Base-by-base conservation (phyloP, 2,113 vertebrate genomes). In the Sturnira hondurensis region DNA sequence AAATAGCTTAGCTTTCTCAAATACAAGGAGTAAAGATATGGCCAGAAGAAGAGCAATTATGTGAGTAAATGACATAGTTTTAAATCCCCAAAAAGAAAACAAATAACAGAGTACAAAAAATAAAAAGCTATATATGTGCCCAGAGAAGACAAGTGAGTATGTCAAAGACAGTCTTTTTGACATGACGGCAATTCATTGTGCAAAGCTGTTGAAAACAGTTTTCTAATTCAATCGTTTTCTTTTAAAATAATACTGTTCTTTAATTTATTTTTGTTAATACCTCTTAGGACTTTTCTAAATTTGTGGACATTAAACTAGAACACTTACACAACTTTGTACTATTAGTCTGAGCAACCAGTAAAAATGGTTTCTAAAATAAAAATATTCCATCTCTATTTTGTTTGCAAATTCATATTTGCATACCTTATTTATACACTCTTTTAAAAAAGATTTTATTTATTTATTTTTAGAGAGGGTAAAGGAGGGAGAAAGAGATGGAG, bases 51-150 rank as follows among this genome's bases (percentile, higher is more conserved):
- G 68, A 83, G 38, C 83, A 97, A 89, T 97, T 97, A 94, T 71
- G 91, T 67, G 71, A 94, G 95, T 91, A 95, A 96, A 97, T 98
- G 63, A 94, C 87, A 97, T 89, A 82, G 89, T 95, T 96, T 97
- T 94, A 96, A 96, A 93, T 97, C 86, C 76, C 70, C 87, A 95
- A 96, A 97, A 96, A 83, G 95, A 92, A 97, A 94, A 93, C 52
- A 96, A 98, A 97, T 97, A 86, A 97, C 76, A 95, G 83, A 96
- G 68, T 85, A 56, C 77, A 38, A 73, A 73, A 47, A 52, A 84
- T 56, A 36, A 67, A 73, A 67, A 31, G 13, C 70, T 80, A 36
- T 54, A 74, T 41, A 63, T 36, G 43, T 70, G 13, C 19, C 56
- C n/a, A 7, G 31, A 71, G 24, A 45, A 43, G 54, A 87, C 73